Conservation (phyloP, 2,113 vertebrate species). For the Rhinoptilus africanus region DNA sequence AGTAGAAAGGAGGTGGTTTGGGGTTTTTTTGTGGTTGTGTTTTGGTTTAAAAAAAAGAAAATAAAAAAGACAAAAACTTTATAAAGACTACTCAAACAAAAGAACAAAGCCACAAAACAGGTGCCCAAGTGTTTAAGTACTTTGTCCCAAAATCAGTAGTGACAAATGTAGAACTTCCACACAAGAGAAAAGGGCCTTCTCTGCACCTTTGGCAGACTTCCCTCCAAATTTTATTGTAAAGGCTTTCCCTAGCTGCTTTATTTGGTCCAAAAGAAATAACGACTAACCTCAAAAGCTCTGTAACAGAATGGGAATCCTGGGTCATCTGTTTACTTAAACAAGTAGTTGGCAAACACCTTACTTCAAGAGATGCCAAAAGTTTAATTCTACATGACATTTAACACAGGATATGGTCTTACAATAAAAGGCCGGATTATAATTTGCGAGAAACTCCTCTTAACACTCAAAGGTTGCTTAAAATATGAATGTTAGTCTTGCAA, state of each 20-base stretch:
- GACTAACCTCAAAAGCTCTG: neutral
- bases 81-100: neutral
- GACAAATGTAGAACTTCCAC: neutral
- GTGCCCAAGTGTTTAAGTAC: neutral
- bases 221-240: neutral
- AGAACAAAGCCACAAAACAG: neutral
- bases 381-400: neutral
- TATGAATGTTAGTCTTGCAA: neutral
- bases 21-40: neutral
- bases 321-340: neutral
- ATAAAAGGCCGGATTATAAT: neutral
- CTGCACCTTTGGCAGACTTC: neutral
- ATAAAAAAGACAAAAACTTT: neutral
- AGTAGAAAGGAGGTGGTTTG: neutral
- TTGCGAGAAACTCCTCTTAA: neutral
- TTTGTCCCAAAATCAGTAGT: neutral
- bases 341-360: neutral
- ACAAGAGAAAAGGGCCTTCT: neutral
- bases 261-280: neutral
- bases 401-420: neutral
- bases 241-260: neutral
- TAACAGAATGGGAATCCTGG: neutral
- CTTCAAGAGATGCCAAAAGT: neutral
- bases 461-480: neutral
- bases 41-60: neutral